Base-by-base conservation (phyloP, 2,797 vertebrate species). In the Lagodon rhomboides region DNA sequence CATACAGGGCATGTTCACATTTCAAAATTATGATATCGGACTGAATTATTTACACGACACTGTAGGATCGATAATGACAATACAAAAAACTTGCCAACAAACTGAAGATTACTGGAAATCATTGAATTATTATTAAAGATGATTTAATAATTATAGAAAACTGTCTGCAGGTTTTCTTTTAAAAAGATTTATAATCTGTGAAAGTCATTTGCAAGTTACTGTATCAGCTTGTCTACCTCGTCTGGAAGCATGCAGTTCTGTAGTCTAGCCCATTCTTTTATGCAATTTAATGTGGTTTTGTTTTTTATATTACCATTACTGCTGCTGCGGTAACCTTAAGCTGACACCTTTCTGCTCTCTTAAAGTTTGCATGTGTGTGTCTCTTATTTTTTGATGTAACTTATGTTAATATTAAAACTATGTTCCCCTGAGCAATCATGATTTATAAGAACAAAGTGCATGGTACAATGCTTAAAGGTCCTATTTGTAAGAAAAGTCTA, bases 271-370 rank as follows among this genome's bases (percentile, higher is more conserved):
- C n/a, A 59, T 53, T 17, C 13, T 55, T 61, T 53, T 3, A 47
- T 50, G 13, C 54, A 66, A 55, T 70, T 72, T 47, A 64, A 64
- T 46, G 12, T 22, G 49, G 5, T 65, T 46, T 47, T 46, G 12
- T 13, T 54, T 12, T 65, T 46, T 54, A 46, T 18, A 16, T 54
- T 54, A 20, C 16, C 62, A 56, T 50, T 49, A 75, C 11, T 38
- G 79, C 34, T 53, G 22, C 53, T 49, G 38, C 10, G 43, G n/a
- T 27, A 60, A 10, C 12, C 72, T 66, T 58, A 54, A 74, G 64
- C 55, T 77, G 79, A 69, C 20, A 5, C 54, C 53, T 60, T 23
- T 34, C 46, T 73, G 79, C 59, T 20, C 5, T 55, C 55, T 66
- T 49, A 34, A 41, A 11, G 61, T 0, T 65, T 60, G 5, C 46